Base-by-base conservation (phyloP, 2,888 invertebrate species). In the Pachymerium ferrugineum region DNA sequence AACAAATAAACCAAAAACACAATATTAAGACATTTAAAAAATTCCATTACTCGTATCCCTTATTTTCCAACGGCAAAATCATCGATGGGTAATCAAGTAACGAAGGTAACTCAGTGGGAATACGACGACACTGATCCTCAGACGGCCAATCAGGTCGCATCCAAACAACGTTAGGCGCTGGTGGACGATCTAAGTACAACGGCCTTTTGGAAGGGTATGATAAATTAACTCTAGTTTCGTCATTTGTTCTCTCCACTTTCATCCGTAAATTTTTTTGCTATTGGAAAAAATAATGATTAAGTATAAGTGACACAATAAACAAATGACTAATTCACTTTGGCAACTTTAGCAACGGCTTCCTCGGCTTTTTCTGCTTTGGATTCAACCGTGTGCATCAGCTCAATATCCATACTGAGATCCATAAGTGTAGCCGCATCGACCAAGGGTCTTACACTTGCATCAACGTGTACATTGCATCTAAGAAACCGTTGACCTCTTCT, bases 51-150 rank as follows among this genome's bases (percentile, higher is more conserved):
- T 87, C 86, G 80, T 88, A 88, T 74, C 91, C 92, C 81, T 91
- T 91, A 81, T 91, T 90, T 81, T 91, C 90, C 74, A 90, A 89
- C 0, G 90, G 88, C 78, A 92, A 82, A 82, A 89, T 90, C 16
- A 89, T 85, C 14, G 69, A 69, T 29, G 69, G 31, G 12, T n/a
- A 16, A 28, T 29, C 31, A 10, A 16, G 3, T 28, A 69, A 30
- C 14, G 16, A 25, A 88, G 72, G 89, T 86, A 77, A 89, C 83
- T 72, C 81, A 81, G 30, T 78, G 74, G 38, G 75, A 35, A 69
- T 69, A 33, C 10, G 73, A 33, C 16, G 81, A 79, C 83, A 83
- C 75, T 83, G 81, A 29, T 81, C 80, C 76, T 81, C 80, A 19
- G 76, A 73, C n/a, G 83, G 81, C 83, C 76, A 86, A 81, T 79